Evolutionary conservation across 1,140 invertebrate species (phyloP), one percentile per base, ranked within the genome.

Genomic region (Drosophila subpulchrella): DNA sequence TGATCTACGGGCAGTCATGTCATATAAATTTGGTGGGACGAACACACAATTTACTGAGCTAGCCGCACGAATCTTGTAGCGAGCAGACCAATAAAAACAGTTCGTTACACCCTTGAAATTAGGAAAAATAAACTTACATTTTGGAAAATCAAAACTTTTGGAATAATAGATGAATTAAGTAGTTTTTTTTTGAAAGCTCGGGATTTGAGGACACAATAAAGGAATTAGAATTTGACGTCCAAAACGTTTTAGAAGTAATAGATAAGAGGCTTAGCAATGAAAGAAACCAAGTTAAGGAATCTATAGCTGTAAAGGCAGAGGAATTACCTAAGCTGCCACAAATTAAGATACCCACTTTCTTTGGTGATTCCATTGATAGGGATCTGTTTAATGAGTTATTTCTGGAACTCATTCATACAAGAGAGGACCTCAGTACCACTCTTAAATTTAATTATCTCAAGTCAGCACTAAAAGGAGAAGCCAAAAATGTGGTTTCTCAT

Each of bases 351-450:
- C 38, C 38, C 38, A 39, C 38, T 6, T 39, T 39, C 38, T 39
- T 39, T 39, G 12, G 11, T 12, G 38, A 39, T 39, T 39, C 30
- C 30, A 32, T 1, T 7, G 30, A 32, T 7, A 7, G 30, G 30
- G 30, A 32, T 32, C 30, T 32, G 8, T 38, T 38, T 41, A 41
- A 41, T n/a, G n/a, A 41, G 39, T 7, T 41, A 5, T 41, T 41
- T 3, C 15, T 15, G n/a, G n/a, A 41, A 15, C 39, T 96, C 94
- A 54, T 76, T 36, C 8, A 24, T 20, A 46, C 15, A 46, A 46
- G 17, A 46, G 42, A 46, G 42, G 17, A 46, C 11, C 42, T 46
- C 4, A 46, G 17, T n/a, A 6, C 13, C 20, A 3, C 42, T 20
- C 7, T 46, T 46, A 46, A 46, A 46, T 42, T 42, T 15, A 42